Evolutionary conservation across 2,113 vertebrate genomes (phyloP).

Genomic region (Callithrix jacchus): DNA sequence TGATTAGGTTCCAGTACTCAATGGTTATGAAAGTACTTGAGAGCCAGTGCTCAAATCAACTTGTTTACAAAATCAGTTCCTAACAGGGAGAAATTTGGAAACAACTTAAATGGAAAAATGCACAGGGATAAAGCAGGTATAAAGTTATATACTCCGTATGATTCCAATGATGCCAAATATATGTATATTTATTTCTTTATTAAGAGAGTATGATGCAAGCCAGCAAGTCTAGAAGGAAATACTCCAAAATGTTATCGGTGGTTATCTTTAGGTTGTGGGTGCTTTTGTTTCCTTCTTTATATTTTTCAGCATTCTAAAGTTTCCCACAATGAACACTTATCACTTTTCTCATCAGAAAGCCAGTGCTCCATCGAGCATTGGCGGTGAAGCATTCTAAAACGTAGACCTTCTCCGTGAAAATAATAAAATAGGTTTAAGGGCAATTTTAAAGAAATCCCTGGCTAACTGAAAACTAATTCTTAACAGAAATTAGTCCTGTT

Average conservation of each 20-base stretch:
- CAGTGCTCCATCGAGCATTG: slow-evolving; percentile 46
- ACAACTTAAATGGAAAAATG: background rate
- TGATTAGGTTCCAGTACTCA: background rate
- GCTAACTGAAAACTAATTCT: slow-evolving; percentile 43
- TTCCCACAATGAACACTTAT: slow-evolving; percentile 77
- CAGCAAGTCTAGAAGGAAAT: slow-evolving; percentile 68
- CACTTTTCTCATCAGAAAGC: slow-evolving; percentile 73
- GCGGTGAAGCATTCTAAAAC: slow-evolving; percentile 44
- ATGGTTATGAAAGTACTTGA: background rate
- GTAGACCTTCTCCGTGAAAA: slow-evolving; percentile 29
- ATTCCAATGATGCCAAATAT: background rate
- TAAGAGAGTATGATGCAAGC: slow-evolving; percentile 44
- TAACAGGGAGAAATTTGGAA: slow-evolving; percentile 27
- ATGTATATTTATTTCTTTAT: slow-evolving; percentile 41
- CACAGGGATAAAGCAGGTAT: background rate
- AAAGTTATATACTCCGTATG: background rate
- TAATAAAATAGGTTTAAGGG: slow-evolving; percentile 47
- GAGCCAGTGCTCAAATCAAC: background rate
- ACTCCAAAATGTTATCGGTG: slow-evolving; percentile 77
- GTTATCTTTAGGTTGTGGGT: slow-evolving; percentile 74
- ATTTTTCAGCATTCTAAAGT: slow-evolving; percentile 76
- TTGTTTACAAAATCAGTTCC: slow-evolving; percentile 30
- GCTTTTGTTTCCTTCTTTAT: slow-evolving; percentile 73
- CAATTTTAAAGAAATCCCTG: slow-evolving; percentile 38
- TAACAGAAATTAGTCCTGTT: background rate